Base-by-base conservation (phyloP, 53 echinoderm and acorn worm species). In the Crossaster papposus region DNA sequence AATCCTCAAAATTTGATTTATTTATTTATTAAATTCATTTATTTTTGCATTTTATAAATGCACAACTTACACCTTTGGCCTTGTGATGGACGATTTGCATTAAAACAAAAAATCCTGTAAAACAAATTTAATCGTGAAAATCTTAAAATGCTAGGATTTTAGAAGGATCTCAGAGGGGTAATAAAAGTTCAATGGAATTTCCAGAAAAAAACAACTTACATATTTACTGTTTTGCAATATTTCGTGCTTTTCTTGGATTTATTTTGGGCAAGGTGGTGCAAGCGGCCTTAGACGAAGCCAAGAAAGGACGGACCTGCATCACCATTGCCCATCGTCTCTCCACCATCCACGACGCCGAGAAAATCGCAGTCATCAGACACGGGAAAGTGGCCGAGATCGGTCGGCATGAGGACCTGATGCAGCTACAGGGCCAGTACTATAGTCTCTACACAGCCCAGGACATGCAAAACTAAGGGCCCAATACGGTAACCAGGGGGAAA, bases 281-380 rank as follows among this genome's bases (percentile, higher is more conserved):
- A 87, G 93, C 54, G 29, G 93, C 93, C 23, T 62, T 93, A 53
- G 93, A 93, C 26, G 81, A 86, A 32, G 93, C 93, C 77, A 93
- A 79, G 81, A 87, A 90, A 65, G 93, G 93, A 1, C 90, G 93
- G 26, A 93, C 93, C 31, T 93, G 93, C 53, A 91, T 93, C 70
- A 90, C 89, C 64, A 93, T 93, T n/a, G 93, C 93, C 23, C 93
- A 93, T 53, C 85, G 93, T 34, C 80, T 93, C 34, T 93, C 93
- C 32, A 93, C 93, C 51, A 93, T 93, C 76, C 93, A 93, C 18
- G 90, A 93, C n/a, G 93, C 93, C 30, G 93, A 93, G 35, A 93
- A 80, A 73, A 93, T 93, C 28, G 89, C 70, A 1, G 90, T 90
- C 38, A 90, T 90, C 63, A 70, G 85, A 6, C 89, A 88, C 50